Percentiles rank a stretch among this genome's conserved stretches.
Evolutionary conservation across 1,140 invertebrate genomes (phyloP).

Genomic region (Cydia pomonella): DNA sequence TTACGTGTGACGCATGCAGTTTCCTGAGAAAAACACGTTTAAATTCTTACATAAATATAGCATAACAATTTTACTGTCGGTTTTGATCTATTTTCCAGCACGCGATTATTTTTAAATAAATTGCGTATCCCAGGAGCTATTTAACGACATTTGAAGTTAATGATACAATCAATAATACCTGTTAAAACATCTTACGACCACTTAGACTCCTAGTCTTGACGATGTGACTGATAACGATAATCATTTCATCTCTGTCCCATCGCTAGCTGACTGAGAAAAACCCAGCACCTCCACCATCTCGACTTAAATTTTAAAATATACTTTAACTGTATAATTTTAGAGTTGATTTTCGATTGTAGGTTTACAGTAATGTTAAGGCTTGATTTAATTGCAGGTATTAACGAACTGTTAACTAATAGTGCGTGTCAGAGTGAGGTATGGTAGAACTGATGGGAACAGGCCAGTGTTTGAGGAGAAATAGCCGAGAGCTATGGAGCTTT

Average conservation of each 20-base stretch:
- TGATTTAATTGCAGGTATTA: conserved; percentile 26
- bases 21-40: background rate
- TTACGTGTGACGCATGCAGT: background rate
- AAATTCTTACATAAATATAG: too few species aligned
- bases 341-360: background rate
- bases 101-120: background rate
- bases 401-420: conserved; percentile 28
- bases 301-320: background rate
- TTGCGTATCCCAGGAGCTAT: background rate
- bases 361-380: background rate
- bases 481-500: background rate
- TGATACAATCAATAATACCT: conserved; percentile 19
- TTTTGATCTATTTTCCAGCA: too few species aligned
- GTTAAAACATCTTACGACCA: conserved; percentile 10
- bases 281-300: background rate
- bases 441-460: background rate
- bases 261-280: background rate
- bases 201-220: conserved; percentile 12
- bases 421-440: conserved; percentile 22
- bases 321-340: background rate
- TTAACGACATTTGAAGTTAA: background rate
- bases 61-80: too few species aligned
- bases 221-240: conserved; percentile 20
- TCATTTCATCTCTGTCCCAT: conserved; percentile 16
- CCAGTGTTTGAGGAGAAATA: background rate